Evolutionary conservation across 2,888 invertebrate genomes (phyloP), one percentile per base, ranked within the genome.

Genomic region (Nycteola revayana): DNA sequence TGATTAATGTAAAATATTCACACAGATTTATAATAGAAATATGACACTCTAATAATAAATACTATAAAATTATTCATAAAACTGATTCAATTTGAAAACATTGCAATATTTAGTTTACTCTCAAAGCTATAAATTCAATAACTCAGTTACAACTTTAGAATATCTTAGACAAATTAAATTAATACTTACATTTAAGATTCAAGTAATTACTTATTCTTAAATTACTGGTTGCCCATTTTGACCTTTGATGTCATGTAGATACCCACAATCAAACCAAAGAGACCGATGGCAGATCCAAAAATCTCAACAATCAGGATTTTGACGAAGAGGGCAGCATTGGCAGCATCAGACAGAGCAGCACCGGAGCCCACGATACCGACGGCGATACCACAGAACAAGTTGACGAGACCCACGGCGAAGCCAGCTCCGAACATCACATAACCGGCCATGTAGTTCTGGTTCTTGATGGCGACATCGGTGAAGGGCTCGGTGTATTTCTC

Each of bases 341-440:
- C 99, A 17, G 99, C 99, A 89, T 99, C 99, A 31, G 99, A 95
- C 6, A 99, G 91, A 9, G 99, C 99, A 25, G 99, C 99, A 42
- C 99, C 98, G 2, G 98, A 99, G 9, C 96, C 99, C 18, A 99
- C 98, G 65, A 99, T 95, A n/a, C 99, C 99, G 18, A 99, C 99
- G 55, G 98, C 95, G 31, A 89, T 85, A 42, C 98, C 98, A 80
- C 99, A 99, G 74, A 98, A 97, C 48, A 99, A 84, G 89, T 99
- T 99, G 31, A 97, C 97, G 32, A 98, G 87, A 8, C 99, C 99
- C 31, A 98, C 98, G 14, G 97, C 95, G 23, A 98, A 75, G 3
- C 99, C 99, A 60, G 98, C 96, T 9, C 97, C 98, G 79, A 99
- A 99, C 94, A 98, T 96, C 49, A 96, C 90, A 83, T 97, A 98